Evolutionary conservation across 2,888 invertebrate genomes (phyloP).

Genomic region (Polietes domitor): DNA sequence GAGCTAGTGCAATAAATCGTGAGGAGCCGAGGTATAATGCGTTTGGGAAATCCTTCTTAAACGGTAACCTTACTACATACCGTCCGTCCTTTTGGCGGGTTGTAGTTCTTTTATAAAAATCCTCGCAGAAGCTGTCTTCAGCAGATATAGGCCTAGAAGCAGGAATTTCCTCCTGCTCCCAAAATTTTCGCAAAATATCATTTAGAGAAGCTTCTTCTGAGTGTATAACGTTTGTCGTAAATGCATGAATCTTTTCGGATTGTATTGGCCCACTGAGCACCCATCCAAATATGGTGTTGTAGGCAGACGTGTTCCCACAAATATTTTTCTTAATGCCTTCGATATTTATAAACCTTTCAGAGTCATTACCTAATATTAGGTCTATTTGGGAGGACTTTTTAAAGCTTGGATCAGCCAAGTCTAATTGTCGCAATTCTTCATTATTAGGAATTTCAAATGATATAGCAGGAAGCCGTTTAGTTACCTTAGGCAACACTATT

Average conservation of each 20-base stretch:
- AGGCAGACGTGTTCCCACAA: no score
- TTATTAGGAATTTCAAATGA: background rate
- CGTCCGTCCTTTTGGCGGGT: background rate
- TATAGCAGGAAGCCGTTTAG: background rate
- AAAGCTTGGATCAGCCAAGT: conserved; percentile 17
- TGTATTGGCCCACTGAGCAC: no score
- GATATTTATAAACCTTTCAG: no score
- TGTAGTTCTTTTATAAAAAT: conserved; percentile 2
- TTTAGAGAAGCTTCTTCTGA: background rate
- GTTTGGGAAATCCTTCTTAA: background rate
- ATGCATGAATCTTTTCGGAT: background rate
- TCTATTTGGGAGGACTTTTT: no score
- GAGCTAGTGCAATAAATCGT: background rate
- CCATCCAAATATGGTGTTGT: no score
- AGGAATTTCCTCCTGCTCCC: conserved; percentile 3
- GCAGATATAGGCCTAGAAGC: background rate
- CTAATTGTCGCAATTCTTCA: background rate
- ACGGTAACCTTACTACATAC: background rate
- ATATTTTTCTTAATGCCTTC: no score
- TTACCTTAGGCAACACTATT: conserved; percentile 37
- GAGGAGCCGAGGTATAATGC: background rate
- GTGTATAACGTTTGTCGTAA: background rate
- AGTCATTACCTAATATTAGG: no score
- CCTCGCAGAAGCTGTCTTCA: background rate
- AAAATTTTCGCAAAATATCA: background rate